These are phyloP conservation scores for Microchrysa polita DNA, from an alignment of 2,888 invertebrate species.

Conservation along the genomic window DNA sequence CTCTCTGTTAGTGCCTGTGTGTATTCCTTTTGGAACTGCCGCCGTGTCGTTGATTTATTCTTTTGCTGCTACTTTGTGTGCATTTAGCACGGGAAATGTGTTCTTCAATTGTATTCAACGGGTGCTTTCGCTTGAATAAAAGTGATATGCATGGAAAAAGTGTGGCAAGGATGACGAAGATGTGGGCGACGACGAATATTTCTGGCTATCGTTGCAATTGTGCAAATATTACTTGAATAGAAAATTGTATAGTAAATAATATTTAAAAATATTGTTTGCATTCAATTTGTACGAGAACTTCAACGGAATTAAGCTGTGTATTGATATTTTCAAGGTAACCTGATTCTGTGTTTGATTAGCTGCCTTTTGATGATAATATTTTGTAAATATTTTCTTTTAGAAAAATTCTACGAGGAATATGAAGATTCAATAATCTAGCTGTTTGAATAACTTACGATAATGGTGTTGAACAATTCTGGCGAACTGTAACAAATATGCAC, in stretches of 20 bases:
- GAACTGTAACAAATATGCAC: too few species aligned
- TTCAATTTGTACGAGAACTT: slow-evolving; percentile 18
- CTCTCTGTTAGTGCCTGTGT: too few species aligned
- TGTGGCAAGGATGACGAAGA: neutral
- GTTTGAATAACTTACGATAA: too few species aligned
- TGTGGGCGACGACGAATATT: neutral
- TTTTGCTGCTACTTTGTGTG: slow-evolving; percentile 1
- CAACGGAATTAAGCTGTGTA: neutral
- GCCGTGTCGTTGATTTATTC: neutral
- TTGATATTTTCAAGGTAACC: slow-evolving; percentile 27
- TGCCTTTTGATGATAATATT: neutral
- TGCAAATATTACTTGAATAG: slow-evolving; percentile 17
- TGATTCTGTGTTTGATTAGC: slow-evolving; percentile 4
- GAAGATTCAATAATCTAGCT: too few species aligned
- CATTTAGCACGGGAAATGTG: slow-evolving; percentile 20
- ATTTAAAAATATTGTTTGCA: slow-evolving; percentile 1
- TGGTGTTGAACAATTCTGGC: too few species aligned
- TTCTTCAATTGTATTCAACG: neutral
- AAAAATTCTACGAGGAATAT: too few species aligned
- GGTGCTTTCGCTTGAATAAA: neutral
- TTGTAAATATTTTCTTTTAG: slow-evolving; percentile 7
- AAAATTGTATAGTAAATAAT: neutral
- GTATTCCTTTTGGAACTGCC: neutral
- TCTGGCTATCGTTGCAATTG: neutral
- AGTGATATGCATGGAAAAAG: slow-evolving; percentile 17